Evolutionary conservation across 2,113 vertebrate genomes (phyloP), one percentile per base, ranked within the genome.

Genomic region (Gila orcuttii): DNA sequence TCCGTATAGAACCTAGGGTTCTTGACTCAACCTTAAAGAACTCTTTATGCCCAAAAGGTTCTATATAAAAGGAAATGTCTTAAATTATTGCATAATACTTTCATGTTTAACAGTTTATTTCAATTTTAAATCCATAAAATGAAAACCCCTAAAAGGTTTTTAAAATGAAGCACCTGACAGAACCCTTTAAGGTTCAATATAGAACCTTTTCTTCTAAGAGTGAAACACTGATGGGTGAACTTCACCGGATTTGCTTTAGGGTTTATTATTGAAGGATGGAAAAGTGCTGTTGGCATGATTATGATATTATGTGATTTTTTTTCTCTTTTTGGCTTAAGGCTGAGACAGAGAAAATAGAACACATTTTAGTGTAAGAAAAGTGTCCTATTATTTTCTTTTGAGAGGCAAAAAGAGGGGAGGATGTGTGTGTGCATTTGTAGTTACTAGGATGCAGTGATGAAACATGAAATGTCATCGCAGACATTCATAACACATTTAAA

Each of bases 371-470:
- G 0, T 4, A 55, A 77, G 17, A 33, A 82, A 77, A 31, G 83
- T 76, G 33, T 76, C 85, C 33, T 62, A 13, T 68, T 21, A 31
- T 78, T 57, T 64, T 86, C 55, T 80, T 86, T 19, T 4, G 28
- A 39, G 10, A 21, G 52, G 76, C 42, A 25, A 42, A 85, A 64
- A 45, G 78, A 39, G 13, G 2, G 19, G 17, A 73, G 21, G 17
- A 31, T 23, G 45, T 23, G 73, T 79, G 64, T 79, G 64, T 76
- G 76, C 60, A 23, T 50, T 45, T 90, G 87, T 87, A 59, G 81
- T 82, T 25, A 28, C 5, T 28, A 31, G 1, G 47, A 77, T 52
- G 47, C 74, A 9, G 66, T 69, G 31, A 10, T 73, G 31, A 66
- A 36, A 69, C 31, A 4, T 21, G 31, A 69, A 69, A 36, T 13